phyloP scores from a whole-genome alignment of 2,113 vertebrate species.

The Antigone vipio region DNA sequence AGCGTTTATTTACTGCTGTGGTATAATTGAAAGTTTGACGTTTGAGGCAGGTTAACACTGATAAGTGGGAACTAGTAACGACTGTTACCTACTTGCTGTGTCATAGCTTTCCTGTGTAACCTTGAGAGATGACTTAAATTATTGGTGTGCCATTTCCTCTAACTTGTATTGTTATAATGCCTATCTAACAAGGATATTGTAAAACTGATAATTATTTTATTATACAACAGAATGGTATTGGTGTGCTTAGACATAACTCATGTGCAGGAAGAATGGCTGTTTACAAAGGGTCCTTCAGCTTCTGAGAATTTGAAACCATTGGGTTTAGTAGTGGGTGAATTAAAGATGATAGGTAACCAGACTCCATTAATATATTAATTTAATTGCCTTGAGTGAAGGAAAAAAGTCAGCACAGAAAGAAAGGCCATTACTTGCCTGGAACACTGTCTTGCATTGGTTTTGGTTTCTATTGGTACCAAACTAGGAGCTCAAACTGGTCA shows the following conservation, averaged over 20 bases:
- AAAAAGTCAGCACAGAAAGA: not conserved
- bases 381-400: not conserved
- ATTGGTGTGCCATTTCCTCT: not conserved
- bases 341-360: not conserved
- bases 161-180: not conserved
- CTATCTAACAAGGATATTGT: not conserved
- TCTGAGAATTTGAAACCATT: not conserved
- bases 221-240: not conserved
- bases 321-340: not conserved
- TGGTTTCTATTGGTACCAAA: not conserved
- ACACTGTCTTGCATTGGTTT: not conserved
- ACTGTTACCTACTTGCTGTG: not conserved
- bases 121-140: not conserved
- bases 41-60: not conserved
- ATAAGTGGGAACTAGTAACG: accelerated
- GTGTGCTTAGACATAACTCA: not conserved
- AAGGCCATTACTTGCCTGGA: not conserved
- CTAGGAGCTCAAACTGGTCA: not conserved
- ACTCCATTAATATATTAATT: not conserved
- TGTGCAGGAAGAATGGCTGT: not conserved
- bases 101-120: not conserved
- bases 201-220: not conserved
- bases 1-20: not conserved
- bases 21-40: not conserved
- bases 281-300: not conserved